Evolutionary conservation across 2,888 invertebrate genomes (phyloP).

Genomic region (Bruchidius siliquastri): DNA sequence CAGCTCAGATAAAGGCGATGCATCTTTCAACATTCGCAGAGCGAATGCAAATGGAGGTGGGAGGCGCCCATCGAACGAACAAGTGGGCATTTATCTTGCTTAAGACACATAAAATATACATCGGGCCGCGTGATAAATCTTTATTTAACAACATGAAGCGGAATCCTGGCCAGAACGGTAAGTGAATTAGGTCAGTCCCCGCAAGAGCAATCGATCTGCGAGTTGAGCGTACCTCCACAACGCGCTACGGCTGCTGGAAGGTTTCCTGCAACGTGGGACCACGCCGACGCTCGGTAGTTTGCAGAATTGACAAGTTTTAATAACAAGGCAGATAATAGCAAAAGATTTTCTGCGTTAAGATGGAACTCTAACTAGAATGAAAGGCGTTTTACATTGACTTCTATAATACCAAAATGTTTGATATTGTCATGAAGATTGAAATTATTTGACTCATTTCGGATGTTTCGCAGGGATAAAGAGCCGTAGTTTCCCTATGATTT

Average conservation of each 20-base stretch:
- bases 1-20: background rate
- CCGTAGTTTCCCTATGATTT: too few relatives aligned
- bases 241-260: background rate
- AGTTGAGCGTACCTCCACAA: background rate
- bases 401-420: too few relatives aligned
- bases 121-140: slow-evolving; percentile 17
- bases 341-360: too few relatives aligned
- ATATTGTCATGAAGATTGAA: too few relatives aligned
- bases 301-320: too few relatives aligned
- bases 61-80: background rate
- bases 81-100: background rate
- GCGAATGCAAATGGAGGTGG: background rate
- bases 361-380: too few relatives aligned
- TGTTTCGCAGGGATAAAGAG: too few relatives aligned
- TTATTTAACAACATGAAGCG: slow-evolving; percentile 16
- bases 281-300: too few relatives aligned
- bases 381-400: too few relatives aligned
- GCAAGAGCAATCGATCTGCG: slow-evolving; percentile 17
- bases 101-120: background rate
- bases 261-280: background rate
- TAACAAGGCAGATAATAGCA: too few relatives aligned
- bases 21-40: background rate
- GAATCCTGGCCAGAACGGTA: slow-evolving; percentile 5
- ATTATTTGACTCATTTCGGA: too few relatives aligned
- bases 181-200: slow-evolving; percentile 24